These are phyloP conservation scores for Temnothorax ravouxi DNA, from an alignment of 2,888 invertebrate genomes.

Conservation along the genomic window DNA sequence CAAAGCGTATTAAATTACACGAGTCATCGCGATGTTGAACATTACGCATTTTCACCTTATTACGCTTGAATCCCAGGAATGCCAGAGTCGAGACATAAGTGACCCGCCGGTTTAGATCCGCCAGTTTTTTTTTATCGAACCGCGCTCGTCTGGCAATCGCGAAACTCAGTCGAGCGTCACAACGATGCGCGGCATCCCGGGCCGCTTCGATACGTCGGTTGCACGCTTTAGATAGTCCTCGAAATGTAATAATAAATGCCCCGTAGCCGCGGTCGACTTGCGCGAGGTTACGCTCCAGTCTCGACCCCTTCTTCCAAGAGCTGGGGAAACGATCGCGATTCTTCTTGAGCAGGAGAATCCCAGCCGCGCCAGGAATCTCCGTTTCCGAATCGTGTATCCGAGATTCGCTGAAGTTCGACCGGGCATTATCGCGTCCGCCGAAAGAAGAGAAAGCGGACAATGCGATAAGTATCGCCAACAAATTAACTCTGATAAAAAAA, in stretches of 20 bases:
- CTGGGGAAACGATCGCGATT: conserved; percentile 63
- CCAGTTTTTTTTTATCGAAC: not conserved
- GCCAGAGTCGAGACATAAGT: not conserved
- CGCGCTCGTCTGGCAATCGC: conserved; percentile 36
- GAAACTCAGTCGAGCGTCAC: conserved; percentile 51
- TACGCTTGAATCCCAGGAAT: not conserved
- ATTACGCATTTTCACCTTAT: not conserved
- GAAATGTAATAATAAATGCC: conserved; percentile 60
- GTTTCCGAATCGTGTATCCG: conserved; percentile 54
- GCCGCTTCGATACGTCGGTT: conserved; percentile 22
- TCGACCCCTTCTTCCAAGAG: conserved; percentile 46
- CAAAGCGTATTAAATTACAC: no score
- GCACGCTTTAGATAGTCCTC: conserved; percentile 48
- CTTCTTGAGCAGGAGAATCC: conserved; percentile 51
- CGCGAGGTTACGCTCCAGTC: conserved; percentile 65
- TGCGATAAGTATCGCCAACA: conserved; percentile 23
- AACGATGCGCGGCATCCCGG: conserved; percentile 51
- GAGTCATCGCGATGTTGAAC: not conserved
- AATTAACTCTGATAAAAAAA: conserved; percentile 38
- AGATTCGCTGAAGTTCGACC: conserved; percentile 29
- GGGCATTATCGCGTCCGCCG: conserved; percentile 28
- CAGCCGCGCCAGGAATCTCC: conserved; percentile 59
- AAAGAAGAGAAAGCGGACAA: conserved; percentile 8
- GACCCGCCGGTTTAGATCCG: not conserved
- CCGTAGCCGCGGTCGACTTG: conserved; percentile 68